A percentile compares a stretch with the other conserved stretches of the same genome.
Evolutionary conservation across 2,888 invertebrate genomes (phyloP).

Genomic region (Conomelus anceps): DNA sequence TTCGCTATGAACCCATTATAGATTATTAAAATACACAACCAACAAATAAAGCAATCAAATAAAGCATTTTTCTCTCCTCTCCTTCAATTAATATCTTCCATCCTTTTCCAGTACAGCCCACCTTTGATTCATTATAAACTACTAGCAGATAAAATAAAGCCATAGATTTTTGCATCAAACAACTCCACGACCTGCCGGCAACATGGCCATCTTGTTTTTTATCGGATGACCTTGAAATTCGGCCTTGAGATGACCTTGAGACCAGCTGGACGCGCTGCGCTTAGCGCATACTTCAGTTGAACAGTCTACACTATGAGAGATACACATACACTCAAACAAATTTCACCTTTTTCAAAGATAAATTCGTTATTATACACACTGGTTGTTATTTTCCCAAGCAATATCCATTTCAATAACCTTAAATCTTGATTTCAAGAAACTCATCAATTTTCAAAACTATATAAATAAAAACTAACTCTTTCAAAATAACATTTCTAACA

Average conservation of each 20-base stretch:
- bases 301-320: neutral
- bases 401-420: no score
- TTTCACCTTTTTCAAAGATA: neutral
- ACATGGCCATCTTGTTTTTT: neutral
- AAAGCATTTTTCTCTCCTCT: constrained; percentile 14
- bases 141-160: constrained; percentile 26
- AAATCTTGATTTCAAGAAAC: no score
- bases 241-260: neutral
- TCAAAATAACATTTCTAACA: no score
- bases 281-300: neutral
- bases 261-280: constrained; percentile 4
- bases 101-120: constrained; percentile 17
- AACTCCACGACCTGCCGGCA: constrained; percentile 9
- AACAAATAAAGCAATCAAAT: constrained; percentile 27
- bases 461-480: no score
- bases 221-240: neutral
- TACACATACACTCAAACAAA: neutral
- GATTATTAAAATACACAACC: constrained; percentile 22
- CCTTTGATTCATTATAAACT: constrained; percentile 22
- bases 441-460: no score
- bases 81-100: constrained; percentile 3
- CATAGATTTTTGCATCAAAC: constrained; percentile 24
- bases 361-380: no score
- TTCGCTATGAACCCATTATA: neutral
- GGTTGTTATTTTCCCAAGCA: no score